Evolutionary conservation across 1,140 invertebrate genomes (phyloP).

Genomic region (Pseudomyrmex dendroicus): DNA sequence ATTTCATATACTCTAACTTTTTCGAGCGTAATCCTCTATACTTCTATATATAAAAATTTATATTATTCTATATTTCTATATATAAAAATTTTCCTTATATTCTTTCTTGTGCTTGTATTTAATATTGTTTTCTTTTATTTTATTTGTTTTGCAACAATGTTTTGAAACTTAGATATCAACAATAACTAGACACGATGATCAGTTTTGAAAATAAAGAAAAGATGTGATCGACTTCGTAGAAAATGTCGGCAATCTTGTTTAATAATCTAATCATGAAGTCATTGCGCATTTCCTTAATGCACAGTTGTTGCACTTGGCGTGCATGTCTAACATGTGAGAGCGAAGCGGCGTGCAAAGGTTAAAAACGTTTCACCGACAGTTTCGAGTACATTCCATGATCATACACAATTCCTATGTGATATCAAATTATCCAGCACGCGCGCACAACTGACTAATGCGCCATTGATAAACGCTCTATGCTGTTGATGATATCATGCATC

Average conservation of each 20-base stretch:
- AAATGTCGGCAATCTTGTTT: conserved; percentile 29
- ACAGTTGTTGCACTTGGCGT: conserved; percentile 39
- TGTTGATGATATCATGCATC: conserved; percentile 13
- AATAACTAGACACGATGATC: not conserved
- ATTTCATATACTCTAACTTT: too few species aligned
- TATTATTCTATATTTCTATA: too few species aligned
- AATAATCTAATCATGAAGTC: conserved; percentile 36
- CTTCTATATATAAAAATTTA: too few species aligned
- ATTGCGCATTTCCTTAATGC: conserved; percentile 34
- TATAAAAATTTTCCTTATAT: too few species aligned
- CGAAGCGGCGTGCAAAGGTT: conserved; percentile 38
- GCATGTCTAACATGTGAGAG: conserved; percentile 12
- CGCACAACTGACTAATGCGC: conserved; percentile 31
- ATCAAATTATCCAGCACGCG: conserved; percentile 23
- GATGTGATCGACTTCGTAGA: conserved; percentile 26
- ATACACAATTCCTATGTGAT: not conserved
- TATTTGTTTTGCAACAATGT: too few species aligned
- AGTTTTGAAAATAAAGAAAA: not conserved
- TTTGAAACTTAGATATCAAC: too few species aligned
- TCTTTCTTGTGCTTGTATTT: too few species aligned
- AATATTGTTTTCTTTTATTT: too few species aligned
- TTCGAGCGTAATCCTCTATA: too few species aligned
- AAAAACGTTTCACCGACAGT: conserved; percentile 34
- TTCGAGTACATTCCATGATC: conserved; percentile 9
- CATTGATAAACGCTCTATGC: conserved; percentile 49